Evolutionary conservation across 35 echinoderm and acorn worm species (phyloP).

Genomic region (Eucidaris tribuloides): DNA sequence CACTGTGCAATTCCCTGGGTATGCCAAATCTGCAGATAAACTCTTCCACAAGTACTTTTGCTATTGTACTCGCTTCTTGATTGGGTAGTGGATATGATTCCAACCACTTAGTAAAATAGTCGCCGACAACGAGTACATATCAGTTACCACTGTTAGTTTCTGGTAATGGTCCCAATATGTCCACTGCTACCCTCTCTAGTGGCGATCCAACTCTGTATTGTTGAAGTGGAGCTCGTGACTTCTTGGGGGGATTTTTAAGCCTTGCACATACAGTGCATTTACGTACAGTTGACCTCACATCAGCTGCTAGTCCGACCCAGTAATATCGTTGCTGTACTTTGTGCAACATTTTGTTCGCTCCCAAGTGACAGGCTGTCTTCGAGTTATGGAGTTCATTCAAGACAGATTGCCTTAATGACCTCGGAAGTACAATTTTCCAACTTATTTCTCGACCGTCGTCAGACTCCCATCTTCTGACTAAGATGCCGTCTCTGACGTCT

Average conservation of each 20-base stretch:
- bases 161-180: constrained; percentile 75
- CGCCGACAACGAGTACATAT: constrained; percentile 56
- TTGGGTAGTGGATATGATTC: constrained; percentile 72
- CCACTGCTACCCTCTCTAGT: constrained; percentile 69
- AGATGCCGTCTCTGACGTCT: neutral
- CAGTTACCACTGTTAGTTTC: constrained; percentile 53
- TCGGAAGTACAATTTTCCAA: constrained; percentile 18
- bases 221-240: constrained; percentile 23
- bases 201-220: constrained; percentile 54
- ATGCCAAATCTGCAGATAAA: constrained; percentile 55
- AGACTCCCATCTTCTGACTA: constrained; percentile 6
- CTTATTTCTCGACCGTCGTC: neutral
- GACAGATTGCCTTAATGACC: neutral
- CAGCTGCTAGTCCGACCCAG: constrained; percentile 31
- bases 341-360: constrained; percentile 8
- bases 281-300: constrained; percentile 7
- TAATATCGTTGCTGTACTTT: constrained; percentile 33
- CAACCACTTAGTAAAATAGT: constrained; percentile 71
- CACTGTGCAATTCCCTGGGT: constrained; percentile 39
- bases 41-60: constrained; percentile 39
- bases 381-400: constrained; percentile 16
- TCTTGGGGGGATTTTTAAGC: constrained; percentile 24
- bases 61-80: constrained; percentile 45
- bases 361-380: constrained; percentile 21
- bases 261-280: constrained; percentile 37